Evolutionary conservation across 2,797 vertebrate genomes (phyloP).

Genomic region (Pangasius djambal): DNA sequence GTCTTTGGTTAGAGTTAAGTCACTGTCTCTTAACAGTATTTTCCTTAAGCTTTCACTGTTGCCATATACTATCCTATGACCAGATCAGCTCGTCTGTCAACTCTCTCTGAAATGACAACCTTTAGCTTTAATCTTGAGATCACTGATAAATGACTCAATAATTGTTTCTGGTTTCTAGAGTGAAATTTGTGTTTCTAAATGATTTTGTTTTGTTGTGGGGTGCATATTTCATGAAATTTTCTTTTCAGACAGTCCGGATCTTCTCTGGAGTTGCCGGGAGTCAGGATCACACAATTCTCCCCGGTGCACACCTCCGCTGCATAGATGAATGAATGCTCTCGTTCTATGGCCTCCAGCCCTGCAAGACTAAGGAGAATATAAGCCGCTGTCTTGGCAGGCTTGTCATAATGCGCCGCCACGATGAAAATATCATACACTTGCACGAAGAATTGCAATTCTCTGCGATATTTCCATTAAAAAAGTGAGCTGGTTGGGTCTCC

Average conservation of each 20-base stretch:
- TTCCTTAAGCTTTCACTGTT: not conserved
- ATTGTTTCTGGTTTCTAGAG: constrained; percentile 40
- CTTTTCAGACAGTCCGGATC: constrained; percentile 42
- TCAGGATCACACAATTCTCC: not conserved
- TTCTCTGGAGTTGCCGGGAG: not conserved
- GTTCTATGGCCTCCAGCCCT: constrained; percentile 41
- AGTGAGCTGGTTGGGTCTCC: not conserved
- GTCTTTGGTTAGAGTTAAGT: not conserved
- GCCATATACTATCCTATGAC: no score
- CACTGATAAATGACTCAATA: constrained; percentile 42
- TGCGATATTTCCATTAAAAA: not conserved
- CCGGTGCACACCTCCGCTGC: not conserved
- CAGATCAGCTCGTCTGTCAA: constrained; percentile 40
- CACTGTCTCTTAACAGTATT: not conserved
- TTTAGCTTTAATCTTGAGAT: constrained; percentile 50
- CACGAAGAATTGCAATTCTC: constrained; percentile 11
- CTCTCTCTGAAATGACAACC: constrained; percentile 39
- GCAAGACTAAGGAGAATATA: constrained; percentile 52
- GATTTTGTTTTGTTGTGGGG: constrained; percentile 44
- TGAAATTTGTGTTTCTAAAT: constrained; percentile 53
- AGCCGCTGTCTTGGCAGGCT: constrained; percentile 12
- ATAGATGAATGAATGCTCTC: constrained; percentile 38
- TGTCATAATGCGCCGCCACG: not conserved
- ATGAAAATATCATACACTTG: constrained; percentile 34
- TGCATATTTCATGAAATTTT: constrained; percentile 36